A percentile compares a stretch with the other conserved stretches of the same genome.
These are phyloP conservation scores for Astyanax mexicanus DNA, from an alignment of 2,797 vertebrate genomes.

Conservation along the genomic window DNA sequence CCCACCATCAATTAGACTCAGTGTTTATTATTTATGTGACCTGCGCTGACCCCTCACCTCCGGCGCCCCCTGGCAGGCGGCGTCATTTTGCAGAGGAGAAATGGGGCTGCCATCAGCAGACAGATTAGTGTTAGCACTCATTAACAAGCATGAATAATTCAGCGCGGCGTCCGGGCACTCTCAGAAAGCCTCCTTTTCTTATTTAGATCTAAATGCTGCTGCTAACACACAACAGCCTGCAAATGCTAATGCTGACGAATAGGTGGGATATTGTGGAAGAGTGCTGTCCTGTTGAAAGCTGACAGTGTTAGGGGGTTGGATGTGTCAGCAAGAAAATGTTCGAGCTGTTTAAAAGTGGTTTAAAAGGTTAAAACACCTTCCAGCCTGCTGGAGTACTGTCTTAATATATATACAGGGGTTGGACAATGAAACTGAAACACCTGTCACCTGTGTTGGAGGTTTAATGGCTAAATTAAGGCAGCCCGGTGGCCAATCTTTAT, in stretches of 20 bases:
- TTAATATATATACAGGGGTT: too few relatives aligned
- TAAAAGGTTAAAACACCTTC: too few relatives aligned
- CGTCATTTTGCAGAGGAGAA: slow-evolving; percentile 19
- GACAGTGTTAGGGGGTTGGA: background rate
- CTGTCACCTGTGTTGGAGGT: too few relatives aligned
- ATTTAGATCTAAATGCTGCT: slow-evolving; percentile 34
- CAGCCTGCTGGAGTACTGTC: too few relatives aligned
- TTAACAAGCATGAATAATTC: slow-evolving; percentile 62
- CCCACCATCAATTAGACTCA: slow-evolving; percentile 4
- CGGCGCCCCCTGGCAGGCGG: slow-evolving; percentile 23
- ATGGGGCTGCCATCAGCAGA: slow-evolving; percentile 39
- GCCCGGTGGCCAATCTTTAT: too few relatives aligned
- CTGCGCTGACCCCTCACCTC: slow-evolving; percentile 15
- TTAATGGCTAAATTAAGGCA: too few relatives aligned
- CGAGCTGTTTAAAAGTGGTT: too few relatives aligned
- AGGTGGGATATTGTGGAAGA: background rate
- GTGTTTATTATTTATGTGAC: slow-evolving; percentile 33
- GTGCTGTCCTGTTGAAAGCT: background rate
- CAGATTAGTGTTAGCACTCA: slow-evolving; percentile 55
- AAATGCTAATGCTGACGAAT: slow-evolving; percentile 33
- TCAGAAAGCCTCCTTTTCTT: slow-evolving; percentile 41
- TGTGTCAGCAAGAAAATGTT: too few relatives aligned
- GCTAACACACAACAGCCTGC: slow-evolving; percentile 19
- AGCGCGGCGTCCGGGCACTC: slow-evolving; percentile 28
- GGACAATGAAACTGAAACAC: too few relatives aligned